Conservation (phyloP, 1,140 invertebrate species). For the Pollicipes pollicipes region DNA sequence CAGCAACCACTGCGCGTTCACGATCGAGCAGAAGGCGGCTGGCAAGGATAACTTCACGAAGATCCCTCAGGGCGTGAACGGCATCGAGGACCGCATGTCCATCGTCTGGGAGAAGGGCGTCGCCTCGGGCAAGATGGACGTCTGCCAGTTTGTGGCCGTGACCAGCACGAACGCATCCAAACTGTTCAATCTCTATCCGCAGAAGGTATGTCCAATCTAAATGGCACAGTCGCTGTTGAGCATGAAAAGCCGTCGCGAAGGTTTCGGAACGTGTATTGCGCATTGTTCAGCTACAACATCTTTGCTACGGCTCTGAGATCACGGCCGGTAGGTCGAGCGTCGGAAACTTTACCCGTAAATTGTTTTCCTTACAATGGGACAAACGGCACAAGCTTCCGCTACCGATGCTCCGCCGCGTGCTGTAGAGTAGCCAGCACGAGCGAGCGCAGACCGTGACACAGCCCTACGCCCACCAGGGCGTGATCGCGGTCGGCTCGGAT, state of each 20-base stretch:
- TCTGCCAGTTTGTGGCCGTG: conserved; percentile 87
- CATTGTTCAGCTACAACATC: neutral
- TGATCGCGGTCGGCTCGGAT: conserved; percentile 81
- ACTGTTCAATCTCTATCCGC: conserved; percentile 94
- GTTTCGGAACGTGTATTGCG: neutral
- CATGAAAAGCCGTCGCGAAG: neutral
- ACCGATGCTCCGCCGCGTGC: no score
- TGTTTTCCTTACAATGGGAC: no score
- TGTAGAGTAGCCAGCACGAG: no score
- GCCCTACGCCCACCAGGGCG: conserved; percentile 35
- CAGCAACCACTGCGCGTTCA: conserved; percentile 95
- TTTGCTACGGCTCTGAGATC: neutral
- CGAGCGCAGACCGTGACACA: no score
- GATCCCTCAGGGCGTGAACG: conserved; percentile 97
- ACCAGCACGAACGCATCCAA: conserved; percentile 93
- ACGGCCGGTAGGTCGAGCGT: neutral
- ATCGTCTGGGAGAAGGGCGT: conserved; percentile 98
- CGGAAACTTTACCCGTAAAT: no score
- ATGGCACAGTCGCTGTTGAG: neutral
- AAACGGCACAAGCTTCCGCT: no score
- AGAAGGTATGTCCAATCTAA: conserved; percentile 56
- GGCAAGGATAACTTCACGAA: conserved; percentile 84
- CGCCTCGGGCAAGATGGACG: conserved; percentile 70
- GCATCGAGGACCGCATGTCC: conserved; percentile 86
- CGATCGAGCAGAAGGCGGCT: conserved; percentile 67